Evolutionary conservation across 2,888 invertebrate species (phyloP).

Genomic region (Arge pagana): DNA sequence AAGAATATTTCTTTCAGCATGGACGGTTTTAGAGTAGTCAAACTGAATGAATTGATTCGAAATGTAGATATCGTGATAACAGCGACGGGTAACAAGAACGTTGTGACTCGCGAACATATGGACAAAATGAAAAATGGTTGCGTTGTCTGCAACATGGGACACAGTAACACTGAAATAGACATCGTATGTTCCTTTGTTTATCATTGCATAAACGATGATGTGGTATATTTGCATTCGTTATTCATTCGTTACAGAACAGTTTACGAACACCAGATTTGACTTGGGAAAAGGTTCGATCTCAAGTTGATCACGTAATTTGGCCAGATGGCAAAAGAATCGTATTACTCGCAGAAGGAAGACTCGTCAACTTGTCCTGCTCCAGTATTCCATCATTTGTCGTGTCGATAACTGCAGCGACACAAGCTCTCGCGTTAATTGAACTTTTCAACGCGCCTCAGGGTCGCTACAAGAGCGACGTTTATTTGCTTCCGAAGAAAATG

Average conservation of each 20-base stretch:
- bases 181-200: conserved; percentile 65
- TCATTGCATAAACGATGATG: background rate
- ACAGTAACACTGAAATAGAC: conserved; percentile 95
- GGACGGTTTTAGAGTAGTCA: conserved; percentile 96
- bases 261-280: conserved; percentile 91
- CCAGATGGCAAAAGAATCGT: conserved; percentile 95
- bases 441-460: conserved; percentile 94
- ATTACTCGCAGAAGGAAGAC: conserved; percentile 89
- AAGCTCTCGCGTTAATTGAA: conserved; percentile 95
- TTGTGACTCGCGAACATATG: conserved; percentile 93
- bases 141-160: conserved; percentile 96
- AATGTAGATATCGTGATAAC: conserved; percentile 95
- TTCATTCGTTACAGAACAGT: conserved; percentile 70
- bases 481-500: conserved; percentile 98
- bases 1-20: conserved; percentile 66
- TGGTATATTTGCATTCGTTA: background rate
- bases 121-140: conserved; percentile 96
- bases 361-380: conserved; percentile 95
- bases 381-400: conserved; percentile 97
- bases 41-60: conserved; percentile 90
- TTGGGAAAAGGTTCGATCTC: conserved; percentile 96
- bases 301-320: conserved; percentile 99
- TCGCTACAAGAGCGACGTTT: conserved; percentile 96
- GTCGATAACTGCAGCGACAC: conserved; percentile 96
- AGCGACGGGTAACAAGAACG: conserved; percentile 97